Evolutionary conservation across 2,888 invertebrate species (phyloP), one percentile per base, ranked within the genome.

Genomic region (Drosophila vallismaia): DNA sequence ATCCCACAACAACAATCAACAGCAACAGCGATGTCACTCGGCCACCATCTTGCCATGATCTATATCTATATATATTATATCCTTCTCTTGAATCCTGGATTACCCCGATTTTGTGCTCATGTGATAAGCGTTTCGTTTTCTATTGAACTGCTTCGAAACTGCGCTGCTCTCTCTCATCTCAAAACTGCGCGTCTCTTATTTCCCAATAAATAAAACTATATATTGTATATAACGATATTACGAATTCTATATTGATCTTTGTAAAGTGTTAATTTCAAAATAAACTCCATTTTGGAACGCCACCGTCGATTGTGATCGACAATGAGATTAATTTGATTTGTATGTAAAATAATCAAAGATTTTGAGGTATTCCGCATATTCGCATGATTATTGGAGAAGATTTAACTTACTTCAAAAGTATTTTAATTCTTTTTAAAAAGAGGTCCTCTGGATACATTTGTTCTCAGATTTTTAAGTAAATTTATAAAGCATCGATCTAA

Each of bases 121-220:
- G 87, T 81, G 88, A 86, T 88, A 85, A 83, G 74, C 57, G 72
- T 67, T 78, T 70, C 63, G 60, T 53, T 45, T 67, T 33, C 40
- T 40, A 54, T 60, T 71, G 75, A 67, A 76, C 59, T 71, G 77
- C 75, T 77, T 19, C 19, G 19, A 19, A 19, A 19, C 19, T 86
- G 67, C 77, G 71, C 74, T 67, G 75, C 77, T 75, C 74, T 74
- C 74, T 52, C 63, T 76, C 70, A 73, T 55, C 42, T 63, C 44
- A n/a, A 46, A 49, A 75, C 58, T 66, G 66, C 64, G 62, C 66
- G 60, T 51, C 72, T 51, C 63, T 57, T 62, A 64, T 40, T 55
- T 4, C 44, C 44, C 44, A 4, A 24, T 5, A 42, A 50, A 67
- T 45, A 31, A 45, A 8, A 42, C 14, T 42, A 42, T 71, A 66